Conservation (phyloP, 2,888 invertebrate species). For the Limnephilus rhombicus region DNA sequence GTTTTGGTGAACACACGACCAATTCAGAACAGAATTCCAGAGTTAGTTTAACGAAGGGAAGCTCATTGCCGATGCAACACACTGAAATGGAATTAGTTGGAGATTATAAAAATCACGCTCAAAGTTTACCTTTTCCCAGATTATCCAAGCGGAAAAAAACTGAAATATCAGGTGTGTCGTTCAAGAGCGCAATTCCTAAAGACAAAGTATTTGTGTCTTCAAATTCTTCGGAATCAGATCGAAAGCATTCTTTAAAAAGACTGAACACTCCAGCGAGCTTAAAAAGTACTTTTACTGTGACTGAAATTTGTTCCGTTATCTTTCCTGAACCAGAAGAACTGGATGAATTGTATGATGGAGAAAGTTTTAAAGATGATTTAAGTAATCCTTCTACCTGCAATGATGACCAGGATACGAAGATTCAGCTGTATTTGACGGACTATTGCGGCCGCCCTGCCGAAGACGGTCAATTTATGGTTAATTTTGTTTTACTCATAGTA, state of each 20-base stretch:
- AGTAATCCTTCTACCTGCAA: background rate
- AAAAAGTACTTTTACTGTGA: background rate
- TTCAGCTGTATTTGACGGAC: background rate
- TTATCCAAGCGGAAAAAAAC: background rate
- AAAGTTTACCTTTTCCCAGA: background rate
- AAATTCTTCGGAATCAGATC: background rate
- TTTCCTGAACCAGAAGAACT: background rate
- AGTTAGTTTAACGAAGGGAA: background rate
- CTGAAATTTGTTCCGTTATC: background rate
- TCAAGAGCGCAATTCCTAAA: background rate
- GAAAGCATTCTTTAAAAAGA: background rate
- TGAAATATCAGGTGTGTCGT: background rate
- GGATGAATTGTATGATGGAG: slow-evolving; percentile 10
- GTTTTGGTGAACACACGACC: background rate
- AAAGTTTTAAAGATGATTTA: slow-evolving; percentile 5
- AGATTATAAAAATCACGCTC: background rate
- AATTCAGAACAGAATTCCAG: background rate
- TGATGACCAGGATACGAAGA: background rate
- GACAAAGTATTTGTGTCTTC: background rate
- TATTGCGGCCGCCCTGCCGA: slow-evolving; percentile 13
- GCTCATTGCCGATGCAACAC: background rate
- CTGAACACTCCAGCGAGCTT: background rate
- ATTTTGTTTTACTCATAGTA: background rate
- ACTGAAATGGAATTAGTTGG: background rate
- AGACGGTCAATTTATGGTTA: slow-evolving; percentile 13